phyloP scores from a whole-genome alignment of 2,113 vertebrate species.

The Panthera leo region DNA sequence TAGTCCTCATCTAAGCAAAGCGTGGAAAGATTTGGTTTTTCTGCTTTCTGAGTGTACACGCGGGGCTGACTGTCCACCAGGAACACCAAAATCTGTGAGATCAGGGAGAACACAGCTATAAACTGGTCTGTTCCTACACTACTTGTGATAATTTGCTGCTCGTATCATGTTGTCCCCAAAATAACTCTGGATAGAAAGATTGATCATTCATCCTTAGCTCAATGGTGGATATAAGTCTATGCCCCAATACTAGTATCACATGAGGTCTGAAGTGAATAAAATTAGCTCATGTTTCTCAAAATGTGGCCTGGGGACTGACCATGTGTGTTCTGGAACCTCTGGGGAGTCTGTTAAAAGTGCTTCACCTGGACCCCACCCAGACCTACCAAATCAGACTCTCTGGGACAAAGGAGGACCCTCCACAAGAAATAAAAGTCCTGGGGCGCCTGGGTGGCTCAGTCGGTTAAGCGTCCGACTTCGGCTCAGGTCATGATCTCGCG shows the following conservation, averaged over 20 bases:
- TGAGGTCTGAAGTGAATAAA: not conserved
- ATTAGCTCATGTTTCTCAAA: not conserved
- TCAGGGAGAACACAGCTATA: not conserved
- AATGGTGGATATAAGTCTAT: not conserved
- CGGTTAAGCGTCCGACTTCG: too few species aligned
- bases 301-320: not conserved
- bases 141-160: not conserved
- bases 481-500: too few species aligned
- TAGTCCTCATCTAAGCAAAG: not conserved
- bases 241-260: not conserved
- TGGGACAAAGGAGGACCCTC: not conserved
- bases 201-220: not conserved
- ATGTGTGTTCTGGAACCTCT: not conserved
- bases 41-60: not conserved
- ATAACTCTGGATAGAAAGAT: not conserved
- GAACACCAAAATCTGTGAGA: not conserved
- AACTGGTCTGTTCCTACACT: not conserved
- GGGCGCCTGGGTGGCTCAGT: too few species aligned
- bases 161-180: not conserved
- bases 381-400: not conserved
- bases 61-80: not conserved
- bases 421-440: not conserved
- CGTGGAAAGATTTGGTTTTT: not conserved
- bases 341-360: not conserved
- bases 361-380: not conserved